Conservation (phyloP, 2,888 invertebrate species). For the Caenorhabditis sp. region DNA sequence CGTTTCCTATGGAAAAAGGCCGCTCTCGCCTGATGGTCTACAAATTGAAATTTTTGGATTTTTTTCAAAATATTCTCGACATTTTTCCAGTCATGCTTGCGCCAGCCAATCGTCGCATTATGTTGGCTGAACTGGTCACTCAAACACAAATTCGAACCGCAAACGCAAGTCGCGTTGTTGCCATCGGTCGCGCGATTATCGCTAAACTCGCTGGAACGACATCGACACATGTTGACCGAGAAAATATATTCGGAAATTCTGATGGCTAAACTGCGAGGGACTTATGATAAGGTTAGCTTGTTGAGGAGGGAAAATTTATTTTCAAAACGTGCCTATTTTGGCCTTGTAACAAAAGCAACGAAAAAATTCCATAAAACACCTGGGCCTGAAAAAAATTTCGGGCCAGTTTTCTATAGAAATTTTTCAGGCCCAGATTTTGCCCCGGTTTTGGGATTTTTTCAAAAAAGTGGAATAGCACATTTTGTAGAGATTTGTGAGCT, state of each 20-base stretch:
- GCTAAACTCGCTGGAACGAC: constrained; percentile 61
- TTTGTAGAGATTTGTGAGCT: too few species aligned
- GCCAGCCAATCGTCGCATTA: constrained; percentile 65
- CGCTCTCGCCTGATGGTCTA: background rate
- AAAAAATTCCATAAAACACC: too few species aligned
- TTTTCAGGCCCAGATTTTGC: too few species aligned
- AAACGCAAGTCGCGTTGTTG: constrained; percentile 51
- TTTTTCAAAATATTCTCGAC: background rate
- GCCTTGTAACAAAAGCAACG: too few species aligned
- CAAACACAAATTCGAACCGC: constrained; percentile 63
- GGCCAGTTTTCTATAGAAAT: too few species aligned
- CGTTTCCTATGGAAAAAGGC: too few species aligned
- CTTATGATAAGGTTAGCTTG: constrained; percentile 60
- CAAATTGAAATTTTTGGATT: background rate
- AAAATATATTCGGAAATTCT: constrained; percentile 62
- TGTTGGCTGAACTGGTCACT: constrained; percentile 69
- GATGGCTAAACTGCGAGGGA: constrained; percentile 66
- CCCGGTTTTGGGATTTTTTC: too few species aligned
- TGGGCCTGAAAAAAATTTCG: too few species aligned
- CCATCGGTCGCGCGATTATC: constrained; percentile 64
- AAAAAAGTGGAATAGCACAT: too few species aligned
- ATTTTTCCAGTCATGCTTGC: constrained; percentile 34
- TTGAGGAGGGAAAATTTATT: background rate
- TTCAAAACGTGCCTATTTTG: background rate
- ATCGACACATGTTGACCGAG: constrained; percentile 68